Conservation (phyloP, 2,113 vertebrate species). For the Galeopterus variegatus region DNA sequence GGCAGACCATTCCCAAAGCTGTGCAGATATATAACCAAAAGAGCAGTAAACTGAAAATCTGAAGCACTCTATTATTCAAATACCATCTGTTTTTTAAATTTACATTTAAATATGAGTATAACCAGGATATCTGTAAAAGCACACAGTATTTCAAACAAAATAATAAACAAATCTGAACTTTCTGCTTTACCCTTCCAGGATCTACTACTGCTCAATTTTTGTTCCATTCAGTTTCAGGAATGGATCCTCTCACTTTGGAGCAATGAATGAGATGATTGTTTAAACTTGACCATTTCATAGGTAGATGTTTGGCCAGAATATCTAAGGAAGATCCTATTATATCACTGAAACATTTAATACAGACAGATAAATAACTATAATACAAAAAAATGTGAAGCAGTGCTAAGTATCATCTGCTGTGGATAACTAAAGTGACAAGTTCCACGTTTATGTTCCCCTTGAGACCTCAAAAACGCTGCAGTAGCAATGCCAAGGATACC, state of each 20-base stretch:
- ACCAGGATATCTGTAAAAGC: not conserved
- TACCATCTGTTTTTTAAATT: not conserved
- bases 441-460: not conserved
- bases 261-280: not conserved
- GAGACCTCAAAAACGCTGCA: not conserved
- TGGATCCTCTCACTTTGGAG: slow-evolving; percentile 2
- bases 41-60: not conserved
- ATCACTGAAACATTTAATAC: not conserved
- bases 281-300: slow-evolving; percentile 35
- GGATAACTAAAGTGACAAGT: not conserved
- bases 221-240: not conserved
- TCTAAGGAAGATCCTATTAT: not conserved
- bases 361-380: not conserved
- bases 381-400: not conserved
- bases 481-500: not conserved
- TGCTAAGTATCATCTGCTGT: not conserved
- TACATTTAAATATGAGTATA: slow-evolving; percentile 21
- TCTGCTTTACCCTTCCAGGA: not conserved
- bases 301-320: not conserved
- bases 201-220: not conserved
- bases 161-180: not conserved
- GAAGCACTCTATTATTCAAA: not conserved
- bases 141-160: slow-evolving; percentile 52
- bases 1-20: not conserved
- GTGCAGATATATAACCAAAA: not conserved